Conservation (phyloP, 2,797 vertebrate species). For the Mustela erminea region DNA sequence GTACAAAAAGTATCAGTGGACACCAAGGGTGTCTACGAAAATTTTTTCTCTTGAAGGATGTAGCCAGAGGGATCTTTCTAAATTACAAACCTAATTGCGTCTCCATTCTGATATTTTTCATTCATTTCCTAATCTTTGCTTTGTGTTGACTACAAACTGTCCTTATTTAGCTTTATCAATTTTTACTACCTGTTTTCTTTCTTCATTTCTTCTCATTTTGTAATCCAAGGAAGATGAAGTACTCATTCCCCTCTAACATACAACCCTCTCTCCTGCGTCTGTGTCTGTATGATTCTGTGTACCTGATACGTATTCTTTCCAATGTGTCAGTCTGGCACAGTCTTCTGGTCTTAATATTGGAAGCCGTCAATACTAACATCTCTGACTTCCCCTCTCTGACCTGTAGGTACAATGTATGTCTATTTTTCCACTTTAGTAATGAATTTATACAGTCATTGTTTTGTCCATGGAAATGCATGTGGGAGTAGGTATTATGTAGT, state of each 20-base stretch:
- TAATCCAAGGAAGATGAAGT: not conserved
- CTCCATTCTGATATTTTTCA: constrained; percentile 19
- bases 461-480: not conserved
- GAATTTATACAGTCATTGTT: constrained; percentile 11
- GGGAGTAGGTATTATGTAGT: not conserved
- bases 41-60: constrained; percentile 15
- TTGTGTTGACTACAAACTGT: not conserved
- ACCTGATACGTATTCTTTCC: not conserved
- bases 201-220: not conserved
- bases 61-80: constrained; percentile 28
- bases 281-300: not conserved
- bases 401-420: not conserved
- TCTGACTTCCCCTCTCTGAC: not conserved
- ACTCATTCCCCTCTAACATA: not conserved
- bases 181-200: not conserved
- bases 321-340: not conserved
- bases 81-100: not conserved
- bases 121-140: not conserved
- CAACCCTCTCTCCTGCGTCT: not conserved
- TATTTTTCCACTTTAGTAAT: not conserved
- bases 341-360: not conserved
- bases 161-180: not conserved
- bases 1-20: constrained; percentile 21
- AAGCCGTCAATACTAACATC: not conserved
- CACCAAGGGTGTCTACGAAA: not conserved